Percentiles rank a stretch among this genome's conserved stretches.
These are phyloP conservation scores for Hepsetus odoe DNA, from an alignment of 2,113 vertebrate genomes.

Conservation along the genomic window DNA sequence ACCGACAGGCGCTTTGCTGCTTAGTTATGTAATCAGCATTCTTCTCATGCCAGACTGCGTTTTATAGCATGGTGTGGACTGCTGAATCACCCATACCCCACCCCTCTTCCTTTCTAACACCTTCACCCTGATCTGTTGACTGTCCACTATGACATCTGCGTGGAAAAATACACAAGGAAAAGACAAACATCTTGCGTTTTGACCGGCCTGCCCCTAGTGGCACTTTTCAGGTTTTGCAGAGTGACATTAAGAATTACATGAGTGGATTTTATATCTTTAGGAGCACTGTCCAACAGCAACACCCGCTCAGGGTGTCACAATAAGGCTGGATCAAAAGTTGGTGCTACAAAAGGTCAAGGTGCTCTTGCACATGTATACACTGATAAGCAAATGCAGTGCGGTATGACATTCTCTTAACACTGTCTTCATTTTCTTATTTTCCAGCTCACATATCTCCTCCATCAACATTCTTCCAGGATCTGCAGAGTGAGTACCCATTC, in stretches of 20 bases:
- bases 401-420: slow-evolving; percentile 60
- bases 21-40: slow-evolving; percentile 47
- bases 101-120: slow-evolving; percentile 30
- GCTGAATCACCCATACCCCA: slow-evolving; percentile 23
- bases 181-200: not conserved
- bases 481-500: slow-evolving; percentile 85
- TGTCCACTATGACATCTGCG: slow-evolving; percentile 14
- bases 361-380: slow-evolving; percentile 15
- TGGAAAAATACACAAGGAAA: not conserved
- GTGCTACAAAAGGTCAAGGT: slow-evolving; percentile 10
- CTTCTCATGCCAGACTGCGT: slow-evolving; percentile 35
- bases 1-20: not conserved
- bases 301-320: not conserved
- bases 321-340: not conserved
- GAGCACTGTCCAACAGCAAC: not conserved
- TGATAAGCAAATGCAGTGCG: not conserved
- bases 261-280: not conserved
- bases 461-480: slow-evolving; percentile 91
- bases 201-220: slow-evolving; percentile 18
- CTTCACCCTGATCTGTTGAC: slow-evolving; percentile 27
- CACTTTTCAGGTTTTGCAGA: not conserved
- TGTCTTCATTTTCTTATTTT: slow-evolving; percentile 66
- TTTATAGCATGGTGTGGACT: slow-evolving; percentile 18
- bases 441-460: slow-evolving; percentile 87
- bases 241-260: not conserved